A percentile compares a stretch with the other conserved stretches of the same genome.
phyloP scores from a whole-genome alignment of 2,113 vertebrate genomes.

The Triplophysa dalaica region DNA sequence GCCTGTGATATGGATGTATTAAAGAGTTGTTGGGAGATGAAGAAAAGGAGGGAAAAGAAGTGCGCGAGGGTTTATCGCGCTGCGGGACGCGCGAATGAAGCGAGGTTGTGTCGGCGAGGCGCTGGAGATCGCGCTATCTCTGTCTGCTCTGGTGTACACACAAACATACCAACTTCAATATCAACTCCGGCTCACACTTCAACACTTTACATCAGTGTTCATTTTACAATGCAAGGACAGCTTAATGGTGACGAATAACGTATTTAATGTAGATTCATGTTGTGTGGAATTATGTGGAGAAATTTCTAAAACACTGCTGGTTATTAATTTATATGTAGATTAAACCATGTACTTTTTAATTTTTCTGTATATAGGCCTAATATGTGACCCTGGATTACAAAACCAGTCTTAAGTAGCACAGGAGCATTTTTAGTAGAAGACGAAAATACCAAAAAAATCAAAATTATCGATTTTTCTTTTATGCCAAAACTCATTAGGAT shows the following conservation, averaged over 20 bases:
- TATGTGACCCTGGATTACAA: too few relatives aligned
- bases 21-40: conserved; percentile 34
- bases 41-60: conserved; percentile 12
- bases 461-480: too few relatives aligned
- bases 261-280: too few relatives aligned
- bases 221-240: conserved; percentile 4
- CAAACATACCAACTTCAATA: neutral
- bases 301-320: too few relatives aligned
- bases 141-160: neutral
- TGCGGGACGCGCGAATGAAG: conserved; percentile 32
- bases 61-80: conserved; percentile 41
- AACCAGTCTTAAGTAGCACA: too few relatives aligned
- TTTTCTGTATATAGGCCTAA: too few relatives aligned
- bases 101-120: conserved; percentile 22
- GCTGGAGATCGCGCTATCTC: conserved; percentile 38
- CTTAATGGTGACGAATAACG: neutral
- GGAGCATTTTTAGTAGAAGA: too few relatives aligned
- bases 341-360: too few relatives aligned
- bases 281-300: too few relatives aligned
- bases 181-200: neutral
- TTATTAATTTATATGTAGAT: too few relatives aligned
- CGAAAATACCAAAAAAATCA: too few relatives aligned
- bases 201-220: neutral
- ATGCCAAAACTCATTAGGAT: too few relatives aligned
- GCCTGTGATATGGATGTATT: conserved; percentile 56